Percentiles rank a stretch among this genome's conserved stretches.
Conservation (phyloP, 1,140 invertebrate species). For the Hetaerina americana region DNA sequence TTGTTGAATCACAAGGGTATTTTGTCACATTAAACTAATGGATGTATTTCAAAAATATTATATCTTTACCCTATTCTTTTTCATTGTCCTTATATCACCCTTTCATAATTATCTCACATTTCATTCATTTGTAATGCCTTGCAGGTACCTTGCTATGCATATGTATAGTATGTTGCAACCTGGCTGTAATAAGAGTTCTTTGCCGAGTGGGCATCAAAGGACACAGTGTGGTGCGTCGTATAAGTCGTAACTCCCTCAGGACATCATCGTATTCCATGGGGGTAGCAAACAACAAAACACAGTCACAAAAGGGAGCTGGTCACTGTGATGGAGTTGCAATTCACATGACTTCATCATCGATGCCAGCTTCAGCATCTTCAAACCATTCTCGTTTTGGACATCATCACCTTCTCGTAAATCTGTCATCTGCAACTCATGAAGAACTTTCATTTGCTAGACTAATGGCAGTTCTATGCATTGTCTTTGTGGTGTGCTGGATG, state of each 20-base stretch:
- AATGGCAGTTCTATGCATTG: conserved; percentile 67
- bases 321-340: not conserved
- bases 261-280: conserved; percentile 14
- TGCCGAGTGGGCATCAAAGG: conserved; percentile 41
- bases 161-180: conserved; percentile 66
- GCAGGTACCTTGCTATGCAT: conserved; percentile 58
- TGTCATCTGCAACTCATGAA: conserved; percentile 44
- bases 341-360: not conserved
- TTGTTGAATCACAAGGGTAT: too few relatives aligned
- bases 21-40: too few relatives aligned
- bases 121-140: too few relatives aligned
- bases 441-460: conserved; percentile 70
- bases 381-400: not conserved
- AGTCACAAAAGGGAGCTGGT: not conserved
- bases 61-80: too few relatives aligned
- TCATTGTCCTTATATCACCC: too few relatives aligned
- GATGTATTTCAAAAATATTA: too few relatives aligned
- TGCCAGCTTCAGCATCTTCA: not conserved
- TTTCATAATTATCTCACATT: too few relatives aligned
- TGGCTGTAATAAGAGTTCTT: conserved; percentile 64
- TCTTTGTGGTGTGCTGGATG: conserved; percentile 73
- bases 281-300: not conserved
- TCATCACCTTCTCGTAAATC: not conserved
- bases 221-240: conserved; percentile 33
- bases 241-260: conserved; percentile 34